Base-by-base conservation (phyloP, 2,888 invertebrate genomes). In the Entomobrya multifasciata region DNA sequence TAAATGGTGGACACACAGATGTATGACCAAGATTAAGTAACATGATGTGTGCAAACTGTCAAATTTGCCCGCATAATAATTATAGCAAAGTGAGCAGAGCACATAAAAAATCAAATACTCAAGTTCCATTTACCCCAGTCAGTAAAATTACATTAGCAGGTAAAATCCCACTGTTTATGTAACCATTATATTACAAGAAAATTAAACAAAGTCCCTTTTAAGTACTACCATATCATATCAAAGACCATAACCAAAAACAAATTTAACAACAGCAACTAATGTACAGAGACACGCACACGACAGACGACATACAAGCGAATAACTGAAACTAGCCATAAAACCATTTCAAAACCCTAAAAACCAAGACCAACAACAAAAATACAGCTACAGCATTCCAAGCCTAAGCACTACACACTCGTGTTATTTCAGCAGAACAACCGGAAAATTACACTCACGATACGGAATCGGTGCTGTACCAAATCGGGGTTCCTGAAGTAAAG, bases 391-490 rank as follows among this genome's bases (percentile, higher is more conserved):
- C 55, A 36, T 25, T 27, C 25, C 62, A 41, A 67, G 36, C 27
- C n/a, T 74, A 25, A 49, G 49, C 47, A 49, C 70, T 44, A 49
- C 70, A 67, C 55, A 65, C 82, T 60, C 55, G 52, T 52, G 74
- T 74, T 74, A 74, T 55, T 57, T 36, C 36, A 36, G 36, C 36
- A 36, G 36, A 87, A 87, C 86, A 87, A 82, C 86, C 86, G 82
- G 86, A 82, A 87, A 87, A 87, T 65, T 87, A 67, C 86, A 87
- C 86, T 87, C 86, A 87, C 86, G 86, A 94, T 96, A 97, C 89
- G 96, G 97, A 93, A 96, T 96, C 90, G 97, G 96, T 92, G 96
- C 94, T 88, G 96, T 96, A 90, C 97, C 97, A 93, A 96, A 97
- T 93, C 97, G 95, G 89, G 97, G 97, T 92, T 97, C 97, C 93